Percentiles rank a stretch among this genome's conserved stretches.
Conservation (phyloP, 2,113 vertebrate species). For the Clarias magur region DNA sequence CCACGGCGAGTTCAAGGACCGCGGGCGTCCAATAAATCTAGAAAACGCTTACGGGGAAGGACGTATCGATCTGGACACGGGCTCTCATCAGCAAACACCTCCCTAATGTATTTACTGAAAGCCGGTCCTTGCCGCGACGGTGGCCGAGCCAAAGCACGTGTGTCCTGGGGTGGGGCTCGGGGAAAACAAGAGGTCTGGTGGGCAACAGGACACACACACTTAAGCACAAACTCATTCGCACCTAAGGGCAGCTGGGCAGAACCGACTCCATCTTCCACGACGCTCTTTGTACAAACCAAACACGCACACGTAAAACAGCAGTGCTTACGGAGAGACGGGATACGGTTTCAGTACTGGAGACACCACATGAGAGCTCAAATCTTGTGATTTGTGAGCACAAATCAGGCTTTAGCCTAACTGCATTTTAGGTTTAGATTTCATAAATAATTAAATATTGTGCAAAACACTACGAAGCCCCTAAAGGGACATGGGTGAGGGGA, state of each 20-base stretch:
- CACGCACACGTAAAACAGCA: too few species aligned
- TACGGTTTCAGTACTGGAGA: too few species aligned
- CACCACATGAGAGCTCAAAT: too few species aligned
- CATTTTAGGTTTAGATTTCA: too few species aligned
- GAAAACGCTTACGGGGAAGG: slow-evolving; percentile 62
- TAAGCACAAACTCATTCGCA: neutral
- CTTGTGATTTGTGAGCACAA: too few species aligned
- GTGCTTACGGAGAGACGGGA: too few species aligned
- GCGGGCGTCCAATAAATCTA: slow-evolving; percentile 55
- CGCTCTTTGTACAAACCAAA: neutral
- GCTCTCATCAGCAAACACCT: slow-evolving; percentile 61
- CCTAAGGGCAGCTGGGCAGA: neutral
- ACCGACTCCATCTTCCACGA: neutral
- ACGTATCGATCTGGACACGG: slow-evolving; percentile 59
- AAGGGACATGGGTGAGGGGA: too few species aligned
- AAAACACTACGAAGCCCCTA: too few species aligned
- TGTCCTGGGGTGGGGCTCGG: neutral
- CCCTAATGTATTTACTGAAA: slow-evolving; percentile 60
- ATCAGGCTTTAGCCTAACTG: too few species aligned
- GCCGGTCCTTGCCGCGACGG: slow-evolving; percentile 3
- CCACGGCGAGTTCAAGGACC: slow-evolving; percentile 61
- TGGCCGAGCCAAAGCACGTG: neutral
- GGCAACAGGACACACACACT: neutral
- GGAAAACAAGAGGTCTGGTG: neutral
- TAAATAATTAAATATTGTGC: too few species aligned